Base-by-base conservation (phyloP, 1,140 invertebrate species). In the Trichonephila clavipes region DNA sequence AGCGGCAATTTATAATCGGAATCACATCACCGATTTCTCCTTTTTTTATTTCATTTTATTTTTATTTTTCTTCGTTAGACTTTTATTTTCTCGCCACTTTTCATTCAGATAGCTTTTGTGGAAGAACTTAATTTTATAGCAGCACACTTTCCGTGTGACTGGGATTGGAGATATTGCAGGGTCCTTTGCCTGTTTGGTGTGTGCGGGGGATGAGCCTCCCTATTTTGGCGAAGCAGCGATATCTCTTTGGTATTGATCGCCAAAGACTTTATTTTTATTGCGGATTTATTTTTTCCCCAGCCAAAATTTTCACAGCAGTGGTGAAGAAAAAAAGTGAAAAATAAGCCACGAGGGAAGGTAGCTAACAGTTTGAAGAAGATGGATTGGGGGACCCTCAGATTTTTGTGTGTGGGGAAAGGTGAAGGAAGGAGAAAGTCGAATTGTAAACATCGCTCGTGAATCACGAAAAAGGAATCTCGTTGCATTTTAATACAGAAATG, bases 1-100 rank as follows among this genome's bases (percentile, higher is more conserved):
- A 91, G 89, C 89, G 44, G 89, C 90, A 77, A 92, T 92, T 92
- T 92, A 92, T 92, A 92, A 92, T 86, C 82, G 90, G 83, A 92
- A 92, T 85, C 82, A 62, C 82, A 92, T 92, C 82, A 83, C 51
- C 90, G 16, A 72, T 28, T 51, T 51, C 51, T 51, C 72, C 58
- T 92, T 86, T 72, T 86, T 44, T 62, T 62, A 24, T 19, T 72
- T 28, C 40, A 88, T 44, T 58, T 88, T 69, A 66, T 64, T 16
- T 24, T 44, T 64, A 19, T 51, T 88, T 44, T 58, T 88, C 64
- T 89, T 72, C 44, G n/a, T 7, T 14, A 66, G 82, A 58, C 82
- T 51, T 83, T 83, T 87, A 34, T 62, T 62, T 62, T 69, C 62
- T 40, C 62, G 24, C 59, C n/a, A 86, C 85, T 86, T 58, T 86